Conservation (phyloP, 2,113 vertebrate genomes). For the Cranoglanis bouderius region DNA sequence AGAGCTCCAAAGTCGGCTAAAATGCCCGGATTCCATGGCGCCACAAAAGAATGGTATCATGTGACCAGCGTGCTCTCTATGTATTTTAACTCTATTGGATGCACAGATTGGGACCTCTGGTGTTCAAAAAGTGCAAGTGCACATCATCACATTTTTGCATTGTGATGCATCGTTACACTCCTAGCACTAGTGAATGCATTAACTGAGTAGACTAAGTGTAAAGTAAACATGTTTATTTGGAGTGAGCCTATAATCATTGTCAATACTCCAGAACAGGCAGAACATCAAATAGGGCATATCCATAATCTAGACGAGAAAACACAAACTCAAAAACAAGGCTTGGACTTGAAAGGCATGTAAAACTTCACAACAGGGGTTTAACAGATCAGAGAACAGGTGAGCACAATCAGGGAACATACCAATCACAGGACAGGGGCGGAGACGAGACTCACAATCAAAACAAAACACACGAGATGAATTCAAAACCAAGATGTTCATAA, state of each 20-base stretch:
- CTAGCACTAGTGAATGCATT: background rate
- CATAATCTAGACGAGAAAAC: too few species aligned
- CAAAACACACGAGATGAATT: background rate
- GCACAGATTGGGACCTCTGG: background rate
- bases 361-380: background rate
- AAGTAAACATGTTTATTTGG: too few species aligned
- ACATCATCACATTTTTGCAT: too few species aligned
- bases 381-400: background rate
- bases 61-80: too few species aligned
- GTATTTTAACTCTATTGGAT: background rate
- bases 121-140: too few species aligned
- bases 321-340: background rate
- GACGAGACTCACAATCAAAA: background rate
- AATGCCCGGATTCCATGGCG: background rate
- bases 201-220: too few species aligned
- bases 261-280: too few species aligned
- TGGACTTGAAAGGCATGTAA: too few species aligned
- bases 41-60: too few species aligned
- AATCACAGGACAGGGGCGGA: too few species aligned
- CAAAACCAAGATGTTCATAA: background rate
- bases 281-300: too few species aligned
- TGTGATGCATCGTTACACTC: background rate
- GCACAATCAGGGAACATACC: background rate
- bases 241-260: background rate
- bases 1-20: background rate